These are phyloP conservation scores for Drosophila guanche DNA, from an alignment of 1,140 invertebrate species.

Conservation along the genomic window DNA sequence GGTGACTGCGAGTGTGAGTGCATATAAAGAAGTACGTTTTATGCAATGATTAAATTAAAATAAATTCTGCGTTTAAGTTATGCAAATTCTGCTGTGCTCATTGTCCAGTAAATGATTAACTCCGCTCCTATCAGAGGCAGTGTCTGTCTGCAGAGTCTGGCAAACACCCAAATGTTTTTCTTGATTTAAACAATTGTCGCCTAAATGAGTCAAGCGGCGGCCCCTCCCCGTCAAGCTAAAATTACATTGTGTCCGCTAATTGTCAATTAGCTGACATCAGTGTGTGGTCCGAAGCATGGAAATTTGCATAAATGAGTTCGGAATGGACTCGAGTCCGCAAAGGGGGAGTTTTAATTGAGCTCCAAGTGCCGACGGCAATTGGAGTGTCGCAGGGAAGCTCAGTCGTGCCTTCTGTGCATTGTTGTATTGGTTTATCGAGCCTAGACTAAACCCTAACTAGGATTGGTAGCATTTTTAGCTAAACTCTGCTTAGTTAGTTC, in stretches of 20 bases:
- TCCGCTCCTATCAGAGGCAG: too few relatives aligned
- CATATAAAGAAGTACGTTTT: constrained; percentile 66
- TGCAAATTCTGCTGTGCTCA: constrained; percentile 56
- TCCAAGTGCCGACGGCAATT: constrained; percentile 49
- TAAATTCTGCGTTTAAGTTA: constrained; percentile 68
- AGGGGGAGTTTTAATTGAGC: constrained; percentile 7
- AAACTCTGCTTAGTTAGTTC: too few relatives aligned
- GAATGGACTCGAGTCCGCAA: background rate
- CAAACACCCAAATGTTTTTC: constrained; percentile 31
- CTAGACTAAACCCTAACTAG: too few relatives aligned
- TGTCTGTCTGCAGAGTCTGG: too few relatives aligned
- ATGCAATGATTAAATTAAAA: constrained; percentile 73
- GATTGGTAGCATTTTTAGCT: too few relatives aligned
- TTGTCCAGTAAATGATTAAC: constrained; percentile 17
- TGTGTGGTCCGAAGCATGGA: constrained; percentile 14
- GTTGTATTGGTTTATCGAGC: too few relatives aligned
- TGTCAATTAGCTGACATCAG: constrained; percentile 51
- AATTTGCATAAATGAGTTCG: constrained; percentile 39
- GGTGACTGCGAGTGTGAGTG: constrained; percentile 30
- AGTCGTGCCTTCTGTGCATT: too few relatives aligned
- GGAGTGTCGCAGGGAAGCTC: too few relatives aligned
- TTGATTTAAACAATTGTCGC: constrained; percentile 39
- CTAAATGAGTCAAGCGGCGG: constrained; percentile 47
- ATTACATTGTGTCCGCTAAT: constrained; percentile 66
- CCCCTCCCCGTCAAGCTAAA: constrained; percentile 31